Evolutionary conservation across 2,113 vertebrate species (phyloP).

Genomic region (Artemisiospiza belli): DNA sequence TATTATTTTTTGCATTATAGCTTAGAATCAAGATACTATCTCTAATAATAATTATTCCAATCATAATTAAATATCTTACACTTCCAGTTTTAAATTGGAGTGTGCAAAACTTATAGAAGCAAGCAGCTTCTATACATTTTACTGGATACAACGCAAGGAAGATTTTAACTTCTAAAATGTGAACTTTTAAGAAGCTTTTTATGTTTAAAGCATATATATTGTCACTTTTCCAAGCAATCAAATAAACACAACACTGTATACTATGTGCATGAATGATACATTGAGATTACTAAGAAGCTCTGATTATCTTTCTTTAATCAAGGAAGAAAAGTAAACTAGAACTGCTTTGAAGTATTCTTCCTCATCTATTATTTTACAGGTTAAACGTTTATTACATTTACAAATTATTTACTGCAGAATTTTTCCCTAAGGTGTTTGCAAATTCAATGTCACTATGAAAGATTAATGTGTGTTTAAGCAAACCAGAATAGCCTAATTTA

Average conservation of each 20-base stretch:
- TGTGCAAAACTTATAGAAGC: neutral
- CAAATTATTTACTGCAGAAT: conserved; percentile 40
- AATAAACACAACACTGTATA: neutral
- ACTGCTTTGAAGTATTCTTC: conserved; percentile 24
- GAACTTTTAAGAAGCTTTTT: neutral
- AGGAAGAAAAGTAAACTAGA: neutral
- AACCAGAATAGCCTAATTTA: conserved; percentile 61
- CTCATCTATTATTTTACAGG: conserved; percentile 37
- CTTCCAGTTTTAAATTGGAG: neutral
- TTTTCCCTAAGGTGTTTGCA: conserved; percentile 50
- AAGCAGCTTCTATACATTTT: neutral
- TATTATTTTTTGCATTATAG: neutral
- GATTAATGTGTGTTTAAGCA: conserved; percentile 65
- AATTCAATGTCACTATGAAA: conserved; percentile 55
- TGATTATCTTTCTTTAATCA: neutral
- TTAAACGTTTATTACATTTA: conserved; percentile 59
- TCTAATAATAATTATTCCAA: neutral
- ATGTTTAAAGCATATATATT: neutral
- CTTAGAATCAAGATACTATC: neutral
- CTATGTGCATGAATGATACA: neutral
- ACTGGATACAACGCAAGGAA: accelerated
- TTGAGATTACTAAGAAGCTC: neutral
- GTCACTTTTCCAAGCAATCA: neutral
- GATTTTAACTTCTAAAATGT: neutral
- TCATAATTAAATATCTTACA: neutral